A percentile compares a stretch with the other conserved stretches of the same genome.
These are phyloP conservation scores for Mimachlamys varia DNA, from an alignment of 2,888 invertebrate genomes.

Conservation along the genomic window DNA sequence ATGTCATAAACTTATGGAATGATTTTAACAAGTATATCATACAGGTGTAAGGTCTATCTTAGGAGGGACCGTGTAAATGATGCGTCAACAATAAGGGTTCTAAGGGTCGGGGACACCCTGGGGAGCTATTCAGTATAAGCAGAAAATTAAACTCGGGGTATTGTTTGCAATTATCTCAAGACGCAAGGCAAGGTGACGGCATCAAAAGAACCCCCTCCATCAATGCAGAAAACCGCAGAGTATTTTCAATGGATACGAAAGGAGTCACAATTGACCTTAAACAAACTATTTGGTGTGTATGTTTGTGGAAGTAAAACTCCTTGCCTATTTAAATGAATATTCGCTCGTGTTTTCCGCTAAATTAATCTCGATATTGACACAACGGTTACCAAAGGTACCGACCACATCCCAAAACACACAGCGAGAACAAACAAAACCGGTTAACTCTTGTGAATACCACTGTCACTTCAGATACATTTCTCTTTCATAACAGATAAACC, in stretches of 20 bases:
- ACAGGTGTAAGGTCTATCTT: slow-evolving; percentile 5
- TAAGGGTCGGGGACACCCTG: not conserved
- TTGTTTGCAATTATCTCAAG: not conserved
- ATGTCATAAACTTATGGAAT: slow-evolving; percentile 16
- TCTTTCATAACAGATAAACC: not conserved
- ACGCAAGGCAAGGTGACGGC: not conserved
- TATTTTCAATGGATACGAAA: not conserved
- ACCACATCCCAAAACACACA: slow-evolving; percentile 14
- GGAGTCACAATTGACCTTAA: not conserved
- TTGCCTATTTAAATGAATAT: not conserved
- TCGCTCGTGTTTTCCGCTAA: not conserved
- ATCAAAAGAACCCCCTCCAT: not conserved
- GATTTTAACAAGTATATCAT: not conserved
- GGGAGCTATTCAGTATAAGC: not conserved
- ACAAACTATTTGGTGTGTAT: slow-evolving; percentile 28
- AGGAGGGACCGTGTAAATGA: not conserved
- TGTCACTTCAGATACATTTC: not conserved
- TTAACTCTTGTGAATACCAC: not conserved
- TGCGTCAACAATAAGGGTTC: not conserved
- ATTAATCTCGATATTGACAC: not conserved
- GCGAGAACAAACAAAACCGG: not conserved
- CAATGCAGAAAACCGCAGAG: not conserved
- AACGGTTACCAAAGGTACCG: not conserved
- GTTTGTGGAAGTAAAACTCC: slow-evolving; percentile 11
- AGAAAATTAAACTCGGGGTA: not conserved